Evolutionary conservation across 2,113 vertebrate genomes (phyloP), one percentile per base, ranked within the genome.

Genomic region (Microcebus griseorufus): DNA sequence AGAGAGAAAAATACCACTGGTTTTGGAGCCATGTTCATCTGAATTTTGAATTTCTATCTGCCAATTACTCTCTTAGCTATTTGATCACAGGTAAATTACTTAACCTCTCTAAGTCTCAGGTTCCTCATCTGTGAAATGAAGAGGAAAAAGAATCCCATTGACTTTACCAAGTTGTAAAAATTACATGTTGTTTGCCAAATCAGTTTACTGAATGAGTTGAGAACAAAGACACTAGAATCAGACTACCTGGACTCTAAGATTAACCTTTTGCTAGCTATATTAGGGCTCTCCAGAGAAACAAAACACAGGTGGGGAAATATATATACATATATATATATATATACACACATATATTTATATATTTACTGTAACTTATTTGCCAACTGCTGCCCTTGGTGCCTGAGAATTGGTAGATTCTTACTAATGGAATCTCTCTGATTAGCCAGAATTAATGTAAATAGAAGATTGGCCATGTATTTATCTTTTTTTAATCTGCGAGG

Each of bases 371-470:
- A 98, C 98, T 99, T 99, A 98, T 99, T 99, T 92, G 99, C 99
- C 98, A 99, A 98, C 64, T 99, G 99, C 94, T 99, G 99, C 94
- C 99, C 99, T 98, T 99, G 99, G 97, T 99, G 99, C 97, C 99
- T 99, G 95, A 99, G 98, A 98, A 99, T 99, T 75, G 99, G 99
- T 10, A 99, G 98, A 98, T 99, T 99, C 98, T 99, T 99, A 98
- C 99, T 99, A 97, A 99, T 95, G 17, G 96, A 99, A 96, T 99
- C 99, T 97, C 99, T 99, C 98, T 99, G 99, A 98, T 99, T 99
- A 94, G 99, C 99, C 97, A 99, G 96, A 98, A 99, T 99, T 96
- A 99, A 99, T 0, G 99, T 99, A 97, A 99, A 99, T 29, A 99
- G 99, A 86, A 99, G 99, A 84, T 98, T 99, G 90, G 99, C 99